These are phyloP conservation scores for Chrysemys picta DNA, from an alignment of 2,113 vertebrate species.

Conservation along the genomic window DNA sequence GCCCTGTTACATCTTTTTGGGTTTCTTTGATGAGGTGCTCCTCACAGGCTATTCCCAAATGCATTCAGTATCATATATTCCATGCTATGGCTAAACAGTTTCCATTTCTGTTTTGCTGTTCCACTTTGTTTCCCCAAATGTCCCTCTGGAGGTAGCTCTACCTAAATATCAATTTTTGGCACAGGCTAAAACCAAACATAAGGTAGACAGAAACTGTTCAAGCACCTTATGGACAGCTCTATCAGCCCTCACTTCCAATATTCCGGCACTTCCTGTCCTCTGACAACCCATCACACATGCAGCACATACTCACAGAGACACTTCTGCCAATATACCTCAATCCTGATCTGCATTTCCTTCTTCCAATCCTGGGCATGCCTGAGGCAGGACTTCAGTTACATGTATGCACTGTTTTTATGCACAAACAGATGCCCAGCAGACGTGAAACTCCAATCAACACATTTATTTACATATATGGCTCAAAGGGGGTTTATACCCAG, in stretches of 20 bases:
- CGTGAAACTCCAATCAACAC: not conserved
- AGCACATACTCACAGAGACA: not conserved
- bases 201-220: not conserved
- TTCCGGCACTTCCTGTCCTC: not conserved
- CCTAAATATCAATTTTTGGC: not conserved
- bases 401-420: not conserved
- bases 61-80: not conserved
- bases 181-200: not conserved
- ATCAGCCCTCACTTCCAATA: not conserved
- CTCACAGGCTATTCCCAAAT: not conserved
- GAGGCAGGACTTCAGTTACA: not conserved
- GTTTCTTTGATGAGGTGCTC: not conserved
- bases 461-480: fast-evolving
- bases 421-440: not conserved
- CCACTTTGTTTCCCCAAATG: not conserved
- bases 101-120: not conserved
- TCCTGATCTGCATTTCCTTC: not conserved
- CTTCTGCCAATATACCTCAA: not conserved
- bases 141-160: not conserved
- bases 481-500: not conserved
- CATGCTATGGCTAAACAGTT: not conserved
- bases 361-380: not conserved
- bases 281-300: not conserved
- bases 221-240: not conserved
- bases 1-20: not conserved